A percentile compares a stretch with the other conserved stretches of the same genome.
Conservation (phyloP, 2,113 vertebrate species). For the Suncus etruscus region DNA sequence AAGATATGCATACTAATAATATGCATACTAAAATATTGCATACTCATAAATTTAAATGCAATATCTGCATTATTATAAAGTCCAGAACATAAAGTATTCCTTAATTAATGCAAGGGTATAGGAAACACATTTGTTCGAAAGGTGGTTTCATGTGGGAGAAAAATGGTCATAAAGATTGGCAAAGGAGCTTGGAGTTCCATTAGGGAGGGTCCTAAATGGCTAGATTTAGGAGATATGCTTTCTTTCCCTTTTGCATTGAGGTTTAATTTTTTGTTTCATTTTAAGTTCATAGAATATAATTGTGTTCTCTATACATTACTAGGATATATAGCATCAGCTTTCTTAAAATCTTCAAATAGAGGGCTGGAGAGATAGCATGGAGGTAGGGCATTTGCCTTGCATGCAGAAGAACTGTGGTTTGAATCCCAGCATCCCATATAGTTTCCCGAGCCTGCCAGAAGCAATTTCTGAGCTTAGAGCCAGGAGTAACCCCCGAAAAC, state of each 20-base stretch:
- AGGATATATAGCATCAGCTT: neutral
- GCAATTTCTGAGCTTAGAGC: too few relatives aligned
- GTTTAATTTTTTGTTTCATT: conserved; percentile 19
- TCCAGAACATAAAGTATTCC: neutral
- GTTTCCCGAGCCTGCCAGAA: too few relatives aligned
- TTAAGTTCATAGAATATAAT: conserved; percentile 19
- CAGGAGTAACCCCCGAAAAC: too few relatives aligned
- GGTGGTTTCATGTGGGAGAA: neutral
- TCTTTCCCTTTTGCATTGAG: neutral
- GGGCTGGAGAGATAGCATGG: too few relatives aligned
- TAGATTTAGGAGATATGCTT: neutral
- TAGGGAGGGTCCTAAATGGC: neutral
- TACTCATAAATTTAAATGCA: conserved; percentile 41
- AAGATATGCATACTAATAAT: neutral
- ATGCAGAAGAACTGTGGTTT: too few relatives aligned
- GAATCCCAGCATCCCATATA: too few relatives aligned
- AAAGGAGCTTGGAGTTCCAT: neutral
- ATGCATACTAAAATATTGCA: neutral
- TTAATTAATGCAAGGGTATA: neutral
- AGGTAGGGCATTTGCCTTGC: too few relatives aligned
- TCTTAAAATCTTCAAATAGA: neutral
- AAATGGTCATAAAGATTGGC: neutral
- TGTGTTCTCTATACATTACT: conserved; percentile 18
- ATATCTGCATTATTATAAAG: neutral
- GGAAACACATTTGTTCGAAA: neutral